Percentiles rank a stretch among this genome's conserved stretches.
These are phyloP conservation scores for Lasioglossum lativentre DNA, from an alignment of 2,888 invertebrate genomes.

Conservation along the genomic window DNA sequence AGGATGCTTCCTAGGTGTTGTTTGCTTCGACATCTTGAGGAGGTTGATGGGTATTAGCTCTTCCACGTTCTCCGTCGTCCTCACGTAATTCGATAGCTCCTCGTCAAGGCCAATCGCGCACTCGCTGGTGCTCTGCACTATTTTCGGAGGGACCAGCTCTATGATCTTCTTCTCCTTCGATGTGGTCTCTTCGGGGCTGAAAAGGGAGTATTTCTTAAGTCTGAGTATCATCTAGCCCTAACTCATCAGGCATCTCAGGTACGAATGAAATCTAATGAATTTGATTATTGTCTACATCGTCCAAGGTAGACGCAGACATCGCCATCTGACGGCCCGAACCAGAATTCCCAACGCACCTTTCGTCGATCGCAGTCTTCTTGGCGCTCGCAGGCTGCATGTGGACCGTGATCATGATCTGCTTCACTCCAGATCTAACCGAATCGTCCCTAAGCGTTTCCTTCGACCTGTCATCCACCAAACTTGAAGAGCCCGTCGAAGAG, in stretches of 20 bases:
- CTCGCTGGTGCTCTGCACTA: constrained; percentile 57
- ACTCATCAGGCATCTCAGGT: background rate
- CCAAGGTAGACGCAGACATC: background rate
- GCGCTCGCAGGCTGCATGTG: background rate
- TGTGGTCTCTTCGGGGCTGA: background rate
- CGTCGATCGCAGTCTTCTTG: background rate
- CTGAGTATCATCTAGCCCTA: background rate
- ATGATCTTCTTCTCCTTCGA: constrained; percentile 48
- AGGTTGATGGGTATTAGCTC: constrained; percentile 43
- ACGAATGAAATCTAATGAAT: background rate
- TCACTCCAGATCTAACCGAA: constrained; percentile 33
- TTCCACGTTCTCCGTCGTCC: constrained; percentile 37
- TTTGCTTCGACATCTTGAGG: constrained; percentile 34
- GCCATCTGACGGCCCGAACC: background rate
- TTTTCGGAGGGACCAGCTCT: constrained; percentile 59
- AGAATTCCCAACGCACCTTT: constrained; percentile 24
- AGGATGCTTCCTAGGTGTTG: constrained; percentile 21
- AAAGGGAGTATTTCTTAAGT: background rate
- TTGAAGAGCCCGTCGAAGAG: constrained; percentile 32
- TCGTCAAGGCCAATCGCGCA: constrained; percentile 55
- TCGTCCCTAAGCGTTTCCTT: background rate
- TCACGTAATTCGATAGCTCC: constrained; percentile 63
- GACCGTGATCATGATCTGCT: constrained; percentile 39
- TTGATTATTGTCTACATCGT: background rate
- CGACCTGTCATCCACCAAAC: background rate